phyloP scores from a whole-genome alignment of 2,888 invertebrate genomes.

The Andricus quercusramuli region DNA sequence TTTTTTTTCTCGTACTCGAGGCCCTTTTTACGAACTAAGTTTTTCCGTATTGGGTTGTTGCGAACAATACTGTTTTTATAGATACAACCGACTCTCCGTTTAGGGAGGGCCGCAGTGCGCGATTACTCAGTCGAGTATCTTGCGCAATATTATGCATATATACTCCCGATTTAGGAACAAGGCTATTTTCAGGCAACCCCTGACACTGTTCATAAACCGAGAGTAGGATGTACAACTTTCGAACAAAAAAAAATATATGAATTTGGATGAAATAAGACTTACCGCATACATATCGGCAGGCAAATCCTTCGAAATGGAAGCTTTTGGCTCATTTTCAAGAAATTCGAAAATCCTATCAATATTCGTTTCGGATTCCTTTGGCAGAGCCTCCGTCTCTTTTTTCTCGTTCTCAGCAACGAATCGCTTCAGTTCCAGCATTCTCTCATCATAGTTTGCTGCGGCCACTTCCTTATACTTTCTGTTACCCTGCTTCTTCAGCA shows the following conservation, averaged over 20 bases:
- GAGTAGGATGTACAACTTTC: not conserved
- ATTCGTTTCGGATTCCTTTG: slow-evolving; percentile 80
- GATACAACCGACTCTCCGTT: no score
- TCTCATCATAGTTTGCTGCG: slow-evolving; percentile 85
- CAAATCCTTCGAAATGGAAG: slow-evolving; percentile 53
- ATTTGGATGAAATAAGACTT: slow-evolving; percentile 40
- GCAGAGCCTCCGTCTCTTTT: slow-evolving; percentile 55
- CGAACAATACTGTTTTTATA: no score
- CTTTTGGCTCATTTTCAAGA: slow-evolving; percentile 80
- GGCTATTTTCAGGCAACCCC: no score
- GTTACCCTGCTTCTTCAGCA: slow-evolving; percentile 82
- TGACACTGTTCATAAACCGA: no score
- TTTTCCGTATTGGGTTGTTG: no score
- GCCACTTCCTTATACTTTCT: slow-evolving; percentile 85
- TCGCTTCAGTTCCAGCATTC: slow-evolving; percentile 81
- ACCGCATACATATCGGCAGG: slow-evolving; percentile 62
- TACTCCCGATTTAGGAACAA: no score
- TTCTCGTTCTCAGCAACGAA: slow-evolving; percentile 28
- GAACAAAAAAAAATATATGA: not conserved
- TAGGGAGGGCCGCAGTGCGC: no score
- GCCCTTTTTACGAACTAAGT: no score
- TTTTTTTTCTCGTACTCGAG: no score
- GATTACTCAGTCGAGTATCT: no score
- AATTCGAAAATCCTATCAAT: slow-evolving; percentile 86
- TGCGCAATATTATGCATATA: no score